These are phyloP conservation scores for Liolophura sinensis DNA, from an alignment of 1,140 invertebrate species.

Conservation along the genomic window DNA sequence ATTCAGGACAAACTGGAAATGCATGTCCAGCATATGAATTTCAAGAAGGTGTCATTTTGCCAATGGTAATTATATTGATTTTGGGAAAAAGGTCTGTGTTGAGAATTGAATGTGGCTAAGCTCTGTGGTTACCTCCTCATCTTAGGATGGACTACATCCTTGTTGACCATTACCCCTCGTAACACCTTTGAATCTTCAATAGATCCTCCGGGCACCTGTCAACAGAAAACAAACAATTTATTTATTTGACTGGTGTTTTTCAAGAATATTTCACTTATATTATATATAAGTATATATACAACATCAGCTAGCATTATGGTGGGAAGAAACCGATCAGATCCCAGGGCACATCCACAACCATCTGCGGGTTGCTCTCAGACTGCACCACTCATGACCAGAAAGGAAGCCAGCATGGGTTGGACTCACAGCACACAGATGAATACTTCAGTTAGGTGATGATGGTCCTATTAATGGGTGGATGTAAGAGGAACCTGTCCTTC, in stretches of 20 bases:
- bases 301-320: no score
- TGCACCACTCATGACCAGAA: no score
- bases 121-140: conserved; percentile 71
- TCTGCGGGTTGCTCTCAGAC: no score
- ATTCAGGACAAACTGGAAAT: not conserved
- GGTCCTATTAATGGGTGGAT: no score
- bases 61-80: not conserved
- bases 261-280: no score
- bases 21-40: not conserved
- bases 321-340: no score
- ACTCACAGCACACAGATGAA: no score
- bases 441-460: no score
- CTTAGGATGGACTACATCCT: conserved; percentile 97
- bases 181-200: conserved; percentile 96
- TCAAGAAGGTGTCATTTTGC: not conserved
- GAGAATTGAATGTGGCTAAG: not conserved
- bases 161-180: conserved; percentile 97
- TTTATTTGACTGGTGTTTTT: conserved; percentile 1
- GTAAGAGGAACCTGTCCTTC: no score
- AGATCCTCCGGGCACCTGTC: conserved; percentile 85
- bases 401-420: no score
- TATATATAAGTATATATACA: no score
- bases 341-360: no score
- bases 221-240: conserved; percentile 7
- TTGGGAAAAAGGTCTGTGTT: not conserved